Conservation (phyloP, 2,888 invertebrate species). For the Ophion slaviceki region DNA sequence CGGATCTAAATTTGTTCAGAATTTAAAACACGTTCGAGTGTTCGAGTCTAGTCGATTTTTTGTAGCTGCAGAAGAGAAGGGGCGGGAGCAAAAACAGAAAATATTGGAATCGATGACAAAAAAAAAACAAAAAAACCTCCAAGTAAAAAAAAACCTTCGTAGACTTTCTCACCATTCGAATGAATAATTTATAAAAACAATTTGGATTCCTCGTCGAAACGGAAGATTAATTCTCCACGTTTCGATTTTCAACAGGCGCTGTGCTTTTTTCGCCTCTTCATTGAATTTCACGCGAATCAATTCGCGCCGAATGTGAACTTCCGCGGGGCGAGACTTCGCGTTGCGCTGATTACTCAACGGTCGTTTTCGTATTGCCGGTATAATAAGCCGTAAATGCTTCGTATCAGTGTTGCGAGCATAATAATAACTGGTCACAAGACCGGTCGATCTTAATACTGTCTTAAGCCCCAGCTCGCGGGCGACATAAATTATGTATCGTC, state of each 20-base stretch:
- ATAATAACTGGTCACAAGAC: constrained; percentile 71
- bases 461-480: constrained; percentile 81
- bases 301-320: background rate
- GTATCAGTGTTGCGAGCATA: constrained; percentile 47
- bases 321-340: background rate
- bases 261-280: background rate
- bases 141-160: too few species aligned
- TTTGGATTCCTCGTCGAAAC: too few species aligned
- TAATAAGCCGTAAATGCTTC: constrained; percentile 43
- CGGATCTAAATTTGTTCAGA: too few species aligned
- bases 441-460: constrained; percentile 83
- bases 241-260: background rate
- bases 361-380: constrained; percentile 24
- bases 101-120: too few species aligned
- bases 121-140: too few species aligned
- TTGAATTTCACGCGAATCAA: background rate
- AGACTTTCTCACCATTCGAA: too few species aligned
- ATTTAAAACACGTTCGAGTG: too few species aligned
- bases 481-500: constrained; percentile 84
- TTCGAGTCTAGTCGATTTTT: too few species aligned
- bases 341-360: constrained; percentile 22
- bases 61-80: too few species aligned
- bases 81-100: too few species aligned
- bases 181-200: too few species aligned
- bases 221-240: too few species aligned